Evolutionary conservation across 2,113 vertebrate genomes (phyloP).

Genomic region (Chamaea fasciata): DNA sequence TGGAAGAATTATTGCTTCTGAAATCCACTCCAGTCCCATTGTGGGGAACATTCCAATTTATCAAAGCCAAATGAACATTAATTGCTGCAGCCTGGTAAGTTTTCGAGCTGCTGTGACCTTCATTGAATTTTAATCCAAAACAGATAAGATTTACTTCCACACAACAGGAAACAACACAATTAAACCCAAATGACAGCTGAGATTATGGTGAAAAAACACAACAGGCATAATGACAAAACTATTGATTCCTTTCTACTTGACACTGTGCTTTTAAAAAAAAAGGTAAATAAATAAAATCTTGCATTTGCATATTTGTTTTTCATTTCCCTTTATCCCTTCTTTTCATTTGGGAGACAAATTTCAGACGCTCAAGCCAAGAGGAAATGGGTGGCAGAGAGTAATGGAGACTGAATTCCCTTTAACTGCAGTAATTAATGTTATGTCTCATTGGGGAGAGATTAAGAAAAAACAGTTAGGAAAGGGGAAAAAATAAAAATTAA

Average conservation of each 20-base stretch:
- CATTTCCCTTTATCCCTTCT: not conserved
- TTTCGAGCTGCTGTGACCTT: conserved; percentile 79
- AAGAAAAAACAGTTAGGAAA: conserved; percentile 61
- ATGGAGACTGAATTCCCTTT: conserved; percentile 71
- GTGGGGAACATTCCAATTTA: conserved; percentile 79
- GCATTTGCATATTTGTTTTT: conserved; percentile 22
- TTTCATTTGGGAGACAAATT: conserved; percentile 55
- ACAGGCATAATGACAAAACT: conserved; percentile 52
- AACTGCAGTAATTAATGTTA: conserved; percentile 80
- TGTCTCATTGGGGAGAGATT: conserved; percentile 73
- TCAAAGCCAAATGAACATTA: conserved; percentile 85
- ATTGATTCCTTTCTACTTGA: conserved; percentile 64
- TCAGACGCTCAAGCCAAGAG: conserved; percentile 46
- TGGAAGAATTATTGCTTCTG: conserved; percentile 80
- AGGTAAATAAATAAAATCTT: conserved; percentile 48
- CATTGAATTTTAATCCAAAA: conserved; percentile 86
- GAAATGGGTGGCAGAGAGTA: conserved; percentile 66
- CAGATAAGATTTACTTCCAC: conserved; percentile 83
- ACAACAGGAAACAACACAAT: conserved; percentile 81
- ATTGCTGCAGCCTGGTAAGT: conserved; percentile 81
- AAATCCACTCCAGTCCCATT: conserved; percentile 77
- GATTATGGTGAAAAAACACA: conserved; percentile 63
- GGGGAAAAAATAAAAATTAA: conserved; percentile 42
- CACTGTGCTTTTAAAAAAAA: not conserved
- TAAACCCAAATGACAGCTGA: conserved; percentile 76